Evolutionary conservation across 2,797 vertebrate species (phyloP), one percentile per base, ranked within the genome.

Genomic region (Telmatherina bonti): DNA sequence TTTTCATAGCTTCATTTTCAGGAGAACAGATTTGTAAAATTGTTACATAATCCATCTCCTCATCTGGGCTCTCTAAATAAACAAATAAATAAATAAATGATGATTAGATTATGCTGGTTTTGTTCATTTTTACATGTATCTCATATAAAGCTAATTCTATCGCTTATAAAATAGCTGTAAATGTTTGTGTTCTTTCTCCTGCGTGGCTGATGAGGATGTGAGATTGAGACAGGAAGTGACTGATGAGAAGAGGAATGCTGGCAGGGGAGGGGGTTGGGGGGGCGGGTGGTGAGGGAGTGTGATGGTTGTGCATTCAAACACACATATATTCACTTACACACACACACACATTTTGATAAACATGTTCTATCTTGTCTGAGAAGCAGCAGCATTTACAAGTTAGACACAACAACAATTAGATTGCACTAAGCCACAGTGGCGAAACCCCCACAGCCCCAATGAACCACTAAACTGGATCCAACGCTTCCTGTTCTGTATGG

Each of bases 181-280:
- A 16, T 68, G 38, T 64, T 35, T 62, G 18, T 69, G 8, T 7
- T 30, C 72, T 76, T 82, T 73, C 54, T 45, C 51, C 24, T 67
- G 6, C 47, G 27, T 57, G 79, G 61, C 62, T 4, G 15, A 82
- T 70, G 18, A 88, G 78, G 79, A 91, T 81, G 80, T 85, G 67
- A 91, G 73, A 90, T 79, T 78, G 67, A 43, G 78, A 83, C 55
- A 89, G 92, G 93, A 94, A 93, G 83, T 93, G 84, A 91, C 74
- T 27, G 74, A 74, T 82, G 74, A 71, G 53, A 79, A 76, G 43
- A 87, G 83, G 89, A 94, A 93, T 93, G 90, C 69, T 85, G 76
- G 74, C 82, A 86, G 84, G 76, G 61, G 61, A 58, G 45, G 69
- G 66, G 70, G 59, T 26, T 24, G 29, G 22, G 1, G 9, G 45